phyloP scores from a whole-genome alignment of 2,888 invertebrate species.

The Chloroclystis v-ata region DNA sequence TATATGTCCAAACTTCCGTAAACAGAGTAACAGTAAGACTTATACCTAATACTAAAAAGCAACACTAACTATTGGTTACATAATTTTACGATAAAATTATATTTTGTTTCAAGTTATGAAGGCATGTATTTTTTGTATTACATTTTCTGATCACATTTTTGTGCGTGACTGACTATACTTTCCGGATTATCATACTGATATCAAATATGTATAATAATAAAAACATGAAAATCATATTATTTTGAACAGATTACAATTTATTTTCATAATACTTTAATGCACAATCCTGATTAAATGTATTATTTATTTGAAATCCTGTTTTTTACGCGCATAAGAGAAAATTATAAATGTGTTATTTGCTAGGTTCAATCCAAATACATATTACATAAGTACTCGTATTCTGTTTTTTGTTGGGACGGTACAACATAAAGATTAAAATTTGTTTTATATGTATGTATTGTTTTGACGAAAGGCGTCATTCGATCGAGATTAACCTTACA shows the following conservation, averaged over 20 bases:
- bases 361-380: no score
- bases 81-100: constrained; percentile 43
- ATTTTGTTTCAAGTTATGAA: constrained; percentile 36
- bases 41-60: constrained; percentile 62
- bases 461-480: no score
- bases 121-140: constrained; percentile 47
- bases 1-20: constrained; percentile 33
- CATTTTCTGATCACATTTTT: constrained; percentile 50
- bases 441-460: no score
- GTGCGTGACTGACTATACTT: constrained; percentile 59
- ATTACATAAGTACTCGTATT: no score
- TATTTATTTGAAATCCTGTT: no score
- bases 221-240: neutral
- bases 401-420: no score
- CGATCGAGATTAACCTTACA: no score
- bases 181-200: constrained; percentile 19
- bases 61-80: constrained; percentile 47
- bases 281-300: no score
- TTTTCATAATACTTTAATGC: no score
- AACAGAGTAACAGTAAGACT: constrained; percentile 46
- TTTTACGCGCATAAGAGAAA: no score
- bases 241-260: neutral
- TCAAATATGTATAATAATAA: neutral
- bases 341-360: no score
- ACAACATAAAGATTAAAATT: no score